Evolutionary conservation across 2,888 invertebrate genomes (phyloP), one percentile per base, ranked within the genome.

Genomic region (Colletes collaris): DNA sequence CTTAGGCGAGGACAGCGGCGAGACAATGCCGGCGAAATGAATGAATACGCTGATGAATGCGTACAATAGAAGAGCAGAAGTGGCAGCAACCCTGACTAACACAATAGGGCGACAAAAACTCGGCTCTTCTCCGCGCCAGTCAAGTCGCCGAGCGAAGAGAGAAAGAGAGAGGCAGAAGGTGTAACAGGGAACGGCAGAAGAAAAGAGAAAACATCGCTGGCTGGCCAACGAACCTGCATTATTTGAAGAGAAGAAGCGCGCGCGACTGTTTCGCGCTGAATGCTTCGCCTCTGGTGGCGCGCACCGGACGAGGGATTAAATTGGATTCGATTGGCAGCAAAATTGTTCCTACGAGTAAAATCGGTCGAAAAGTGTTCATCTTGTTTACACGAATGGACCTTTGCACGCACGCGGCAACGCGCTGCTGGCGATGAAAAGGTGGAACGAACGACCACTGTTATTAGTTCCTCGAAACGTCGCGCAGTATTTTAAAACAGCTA

Each of bases 1-100:
- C 86, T 91, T 88, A 87, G 89, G 87, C 88, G 87, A 87, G 88
- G 88, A 91, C 90, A 89, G 87, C 86, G 83, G 79, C 78, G 88
- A 92, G 91, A 92, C 92, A 92, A 92, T 92, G 88, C 88, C 56
- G 81, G 79, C 83, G 86, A 89, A 91, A 92, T 92, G 92, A 92
- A 92, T 92, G 92, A 92, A 92, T 91, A 89, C 89, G 89, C 89
- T 92, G 92, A 92, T 92, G 92, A 92, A 91, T 92, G 90, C 87
- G 85, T 88, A 92, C 92, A 92, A 92, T 92, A 83, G 89, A 66
- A 73, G 81, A 68, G 84, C 83, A 90, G 89, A 91, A 89, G 88
- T 89, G 87, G 86, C 86, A 81, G 87, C 81, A 86, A 84, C 86
- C 84, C 86, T 79, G 87, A 78, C 84, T 82, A 82, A 80, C 84